These are phyloP conservation scores for Danaus melanippus DNA, from an alignment of 1,140 invertebrate genomes.

Conservation along the genomic window DNA sequence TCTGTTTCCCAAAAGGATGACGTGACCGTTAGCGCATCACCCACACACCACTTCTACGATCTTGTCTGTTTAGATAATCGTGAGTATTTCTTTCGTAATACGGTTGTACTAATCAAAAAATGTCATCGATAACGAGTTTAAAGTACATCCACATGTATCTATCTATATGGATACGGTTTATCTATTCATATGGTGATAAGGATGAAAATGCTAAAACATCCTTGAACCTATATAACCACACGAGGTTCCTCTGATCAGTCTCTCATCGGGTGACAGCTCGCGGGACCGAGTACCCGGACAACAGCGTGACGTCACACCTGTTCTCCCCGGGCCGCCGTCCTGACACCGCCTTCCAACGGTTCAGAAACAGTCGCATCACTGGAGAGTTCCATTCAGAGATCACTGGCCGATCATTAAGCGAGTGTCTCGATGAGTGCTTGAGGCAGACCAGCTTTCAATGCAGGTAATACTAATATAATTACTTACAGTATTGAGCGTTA, in stretches of 20 bases:
- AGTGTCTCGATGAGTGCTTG: slow-evolving; percentile 91
- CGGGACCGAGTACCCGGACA: slow-evolving; percentile 88
- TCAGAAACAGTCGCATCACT: slow-evolving; percentile 86
- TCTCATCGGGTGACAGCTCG: slow-evolving; percentile 74
- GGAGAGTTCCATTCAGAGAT: slow-evolving; percentile 91
- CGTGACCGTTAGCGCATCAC: slow-evolving; percentile 83
- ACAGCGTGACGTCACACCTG: slow-evolving; percentile 84
- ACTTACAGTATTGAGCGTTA: no score
- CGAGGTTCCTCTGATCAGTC: slow-evolving; percentile 66
- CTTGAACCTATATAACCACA: slow-evolving; percentile 35
- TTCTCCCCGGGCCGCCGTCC: slow-evolving; percentile 85
- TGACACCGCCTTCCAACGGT: slow-evolving; percentile 91
- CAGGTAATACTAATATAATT: slow-evolving; percentile 47
- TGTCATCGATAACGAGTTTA: no score
- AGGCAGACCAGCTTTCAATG: slow-evolving; percentile 91
- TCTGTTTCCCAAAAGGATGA: slow-evolving; percentile 89
- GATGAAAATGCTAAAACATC: not conserved
- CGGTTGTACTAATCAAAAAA: no score
- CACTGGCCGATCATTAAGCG: slow-evolving; percentile 86
- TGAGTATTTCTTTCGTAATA: slow-evolving; percentile 71
- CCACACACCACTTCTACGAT: slow-evolving; percentile 88
- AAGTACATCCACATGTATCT: no score
- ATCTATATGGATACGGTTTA: no score
- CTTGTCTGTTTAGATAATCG: slow-evolving; percentile 89
- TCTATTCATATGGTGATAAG: not conserved